A percentile compares a stretch with the other conserved stretches of the same genome.
phyloP scores from a whole-genome alignment of 2,113 vertebrate genomes.

The Hemiprocne comata region DNA sequence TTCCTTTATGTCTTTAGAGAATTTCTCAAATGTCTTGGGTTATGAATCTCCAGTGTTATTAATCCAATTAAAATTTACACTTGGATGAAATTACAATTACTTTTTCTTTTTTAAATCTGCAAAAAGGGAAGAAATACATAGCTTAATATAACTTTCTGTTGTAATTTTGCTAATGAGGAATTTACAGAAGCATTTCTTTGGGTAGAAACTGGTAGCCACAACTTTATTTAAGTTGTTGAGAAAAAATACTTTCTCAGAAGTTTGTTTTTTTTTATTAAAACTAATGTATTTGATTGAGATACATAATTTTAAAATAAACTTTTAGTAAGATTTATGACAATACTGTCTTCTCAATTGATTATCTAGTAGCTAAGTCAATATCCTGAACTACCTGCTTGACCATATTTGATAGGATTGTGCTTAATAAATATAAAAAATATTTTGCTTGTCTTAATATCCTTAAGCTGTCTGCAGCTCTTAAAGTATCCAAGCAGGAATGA shows the following conservation, averaged over 20 bases:
- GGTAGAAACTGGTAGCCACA: neutral
- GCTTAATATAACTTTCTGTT: fast-evolving
- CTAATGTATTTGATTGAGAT: neutral
- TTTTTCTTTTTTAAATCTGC: neutral
- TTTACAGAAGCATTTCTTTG: neutral
- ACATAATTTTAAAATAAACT: neutral
- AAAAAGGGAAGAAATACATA: neutral
- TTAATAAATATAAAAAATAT: neutral
- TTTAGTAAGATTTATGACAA: neutral
- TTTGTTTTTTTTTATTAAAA: neutral
- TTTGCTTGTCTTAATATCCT: neutral
- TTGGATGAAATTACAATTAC: too few species aligned
- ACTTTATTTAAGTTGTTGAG: neutral
- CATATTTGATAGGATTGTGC: neutral
- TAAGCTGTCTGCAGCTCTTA: neutral
- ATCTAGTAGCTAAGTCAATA: neutral
- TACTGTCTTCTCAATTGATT: neutral
- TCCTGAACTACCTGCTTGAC: neutral
- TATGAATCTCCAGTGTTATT: neutral
- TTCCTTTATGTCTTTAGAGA: neutral
- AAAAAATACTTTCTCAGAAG: neutral
- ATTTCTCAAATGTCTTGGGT: neutral
- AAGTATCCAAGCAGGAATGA: neutral
- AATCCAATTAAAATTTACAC: neutral
- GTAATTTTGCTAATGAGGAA: neutral